Conservation (phyloP, 2,888 invertebrate species). For the Liopterus haemorrhoidalis region DNA sequence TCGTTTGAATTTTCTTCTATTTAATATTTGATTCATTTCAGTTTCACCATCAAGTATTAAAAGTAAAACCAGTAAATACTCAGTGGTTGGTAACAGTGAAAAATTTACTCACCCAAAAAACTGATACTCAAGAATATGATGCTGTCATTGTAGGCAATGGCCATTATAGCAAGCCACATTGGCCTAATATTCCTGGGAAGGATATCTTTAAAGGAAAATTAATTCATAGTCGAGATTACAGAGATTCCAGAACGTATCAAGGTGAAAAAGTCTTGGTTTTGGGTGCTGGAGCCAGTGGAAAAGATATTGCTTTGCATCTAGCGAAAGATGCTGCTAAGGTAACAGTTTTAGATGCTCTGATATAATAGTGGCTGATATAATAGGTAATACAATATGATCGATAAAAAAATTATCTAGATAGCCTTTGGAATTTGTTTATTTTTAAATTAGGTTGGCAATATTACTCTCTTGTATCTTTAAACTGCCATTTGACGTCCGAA, state of each 20-base stretch:
- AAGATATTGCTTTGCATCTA: conserved; percentile 64
- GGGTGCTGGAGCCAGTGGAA: conserved; percentile 81
- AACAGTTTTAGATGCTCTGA: conserved; percentile 22
- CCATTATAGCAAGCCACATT: conserved; percentile 70
- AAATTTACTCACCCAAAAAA: conserved; percentile 49
- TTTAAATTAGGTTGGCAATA: no score
- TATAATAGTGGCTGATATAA: no score
- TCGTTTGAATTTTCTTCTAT: no score
- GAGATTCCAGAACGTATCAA: conserved; percentile 61
- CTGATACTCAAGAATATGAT: conserved; percentile 58
- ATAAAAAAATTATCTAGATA: no score
- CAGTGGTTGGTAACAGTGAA: conserved; percentile 58
- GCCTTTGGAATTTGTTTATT: no score
- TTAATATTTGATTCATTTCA: conserved; percentile 37
- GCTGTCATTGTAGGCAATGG: conserved; percentile 78
- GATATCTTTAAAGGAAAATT: conserved; percentile 53
- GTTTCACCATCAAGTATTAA: conserved; percentile 53
- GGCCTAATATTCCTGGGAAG: conserved; percentile 62
- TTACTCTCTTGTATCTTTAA: no score
- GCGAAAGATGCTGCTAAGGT: conserved; percentile 54
- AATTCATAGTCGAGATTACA: conserved; percentile 77
- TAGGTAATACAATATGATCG: no score
- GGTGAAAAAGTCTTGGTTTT: conserved; percentile 67
- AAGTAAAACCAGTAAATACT: conserved; percentile 47
- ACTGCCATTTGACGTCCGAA: no score